Base-by-base conservation (phyloP, 1,140 invertebrate species). In the Drosophila ironensis region DNA sequence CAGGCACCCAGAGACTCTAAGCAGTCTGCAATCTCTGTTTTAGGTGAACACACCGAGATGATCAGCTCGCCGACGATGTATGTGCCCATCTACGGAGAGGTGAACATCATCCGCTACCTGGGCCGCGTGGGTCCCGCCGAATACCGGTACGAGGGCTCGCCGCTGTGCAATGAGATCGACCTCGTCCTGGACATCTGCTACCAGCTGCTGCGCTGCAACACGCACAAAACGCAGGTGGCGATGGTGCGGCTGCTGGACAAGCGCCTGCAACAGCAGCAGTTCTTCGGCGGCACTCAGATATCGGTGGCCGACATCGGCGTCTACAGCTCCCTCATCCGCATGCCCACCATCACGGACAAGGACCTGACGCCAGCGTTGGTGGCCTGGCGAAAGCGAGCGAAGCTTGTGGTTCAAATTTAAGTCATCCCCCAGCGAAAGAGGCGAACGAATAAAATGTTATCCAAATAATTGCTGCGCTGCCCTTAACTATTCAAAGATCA, bases 31-130 rank as follows among this genome's bases (percentile, higher is more conserved):
- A 6, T 11, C n/a, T n/a, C 2, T 0, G 9, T 7, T 35, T 35
- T 7, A 89, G 89, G 87, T 48, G 87, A 90, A 35, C 88, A 90
- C 44, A 90, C 88, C 4, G 89, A 90, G 72, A 90, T 90, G 87
- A 88, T 90, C 3, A 89, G 87, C 35, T 89, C 88, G 4, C 88
- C 87, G 4, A 89, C 89, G 1, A 90, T 90, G 87, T 90, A 90
- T 45, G 84, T 90, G 8, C 89, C 89, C 45, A 90, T 90, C 28
- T 90, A 90, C 42, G 89, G 89, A 0, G 89, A 90, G 38, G 81
- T 90, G 1, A 90, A 90, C 33, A 87, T 90, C n/a, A 81, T 90
- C 4, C 70, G 89, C 1, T 90, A 89, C 53, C 70, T 90, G 47
- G 87, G 82, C 14, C 87, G 89, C 17, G 82, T 90, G 6, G 89